Evolutionary conservation across 1,140 invertebrate genomes (phyloP), one percentile per base, ranked within the genome.

Genomic region (Magallana ariakensis): DNA sequence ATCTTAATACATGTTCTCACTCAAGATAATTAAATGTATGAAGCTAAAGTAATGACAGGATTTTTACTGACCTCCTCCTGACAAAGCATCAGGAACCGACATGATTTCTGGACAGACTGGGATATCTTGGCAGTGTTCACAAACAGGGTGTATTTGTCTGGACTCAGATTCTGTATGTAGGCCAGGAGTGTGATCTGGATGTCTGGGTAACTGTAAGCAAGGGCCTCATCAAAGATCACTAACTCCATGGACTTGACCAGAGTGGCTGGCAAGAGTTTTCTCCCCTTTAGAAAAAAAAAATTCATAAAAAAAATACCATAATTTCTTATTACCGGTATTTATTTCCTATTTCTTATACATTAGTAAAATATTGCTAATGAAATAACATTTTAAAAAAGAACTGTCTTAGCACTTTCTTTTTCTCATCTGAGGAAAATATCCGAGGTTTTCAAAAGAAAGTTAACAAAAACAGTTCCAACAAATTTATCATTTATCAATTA

Each of bases 101-200:
- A 93, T 10, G 93, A 91, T 60, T 91, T 91, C 19, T 88, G 75
- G 81, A 93, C 88, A 33, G 92, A 93, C n/a, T 88, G 89, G 80
- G 90, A 91, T 0, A 93, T 75, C 60, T 88, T 88, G 11, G 87
- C 58, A 0, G 90, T 87, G 8, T 87, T 82, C 6, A 84, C 81
- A 80, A 89, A 92, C n/a, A 91, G 33, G 15, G 84, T 80, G 83
- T 91, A 90, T 1, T 83, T 85, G 10, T 90, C 88, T 15, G 80
- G 80, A 66, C 90, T 90, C 5, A 91, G 80, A 15, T 86, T 60
- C 83, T 92, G 87, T 70, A 91, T 56, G 57, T 91, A 90, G 9
- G 88, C 85, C 58, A 91, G 75, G 6, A 90, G 16, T 33, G 90
- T 88, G 60, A 87, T 88, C 53, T 91, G 89, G 22, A 91, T 86